Evolutionary conservation across 2,797 vertebrate genomes (phyloP).

Genomic region (Heteromormyrus szaboi): DNA sequence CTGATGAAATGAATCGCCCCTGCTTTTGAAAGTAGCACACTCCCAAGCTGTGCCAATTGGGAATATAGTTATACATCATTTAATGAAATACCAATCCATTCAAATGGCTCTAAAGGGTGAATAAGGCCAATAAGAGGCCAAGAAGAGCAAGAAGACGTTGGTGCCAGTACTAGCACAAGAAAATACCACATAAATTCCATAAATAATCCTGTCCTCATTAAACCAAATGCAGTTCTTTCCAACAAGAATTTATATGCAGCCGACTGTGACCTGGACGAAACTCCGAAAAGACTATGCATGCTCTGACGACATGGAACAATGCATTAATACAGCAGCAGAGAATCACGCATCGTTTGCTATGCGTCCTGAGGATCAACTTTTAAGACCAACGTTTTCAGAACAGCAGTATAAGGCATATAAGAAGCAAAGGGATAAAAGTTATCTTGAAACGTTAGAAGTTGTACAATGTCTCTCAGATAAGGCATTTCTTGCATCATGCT

Average conservation of each 20-base stretch:
- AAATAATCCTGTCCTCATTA: not conserved
- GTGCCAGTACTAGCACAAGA: not conserved
- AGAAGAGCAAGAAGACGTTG: not conserved
- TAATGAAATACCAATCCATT: not conserved
- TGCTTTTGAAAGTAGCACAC: not conserved
- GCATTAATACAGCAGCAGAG: not conserved
- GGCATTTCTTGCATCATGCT: not conserved
- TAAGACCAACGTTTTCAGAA: not conserved
- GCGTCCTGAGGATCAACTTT: not conserved
- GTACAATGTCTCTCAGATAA: not conserved
- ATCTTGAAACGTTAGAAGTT: not conserved
- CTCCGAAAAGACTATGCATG: not conserved
- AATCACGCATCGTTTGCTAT: not conserved
- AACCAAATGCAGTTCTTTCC: not conserved
- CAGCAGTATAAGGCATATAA: not conserved
- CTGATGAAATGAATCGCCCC: not conserved
- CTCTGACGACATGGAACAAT: not conserved
- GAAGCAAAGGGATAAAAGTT: not conserved
- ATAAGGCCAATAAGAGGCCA: not conserved
- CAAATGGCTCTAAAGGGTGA: not conserved
- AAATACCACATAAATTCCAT: not conserved
- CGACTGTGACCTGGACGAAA: not conserved
- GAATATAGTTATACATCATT: not conserved
- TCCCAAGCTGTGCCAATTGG: not conserved
- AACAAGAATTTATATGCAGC: not conserved